Evolutionary conservation across 2,113 vertebrate species (phyloP).

Genomic region (Myrmecobius fasciatus): DNA sequence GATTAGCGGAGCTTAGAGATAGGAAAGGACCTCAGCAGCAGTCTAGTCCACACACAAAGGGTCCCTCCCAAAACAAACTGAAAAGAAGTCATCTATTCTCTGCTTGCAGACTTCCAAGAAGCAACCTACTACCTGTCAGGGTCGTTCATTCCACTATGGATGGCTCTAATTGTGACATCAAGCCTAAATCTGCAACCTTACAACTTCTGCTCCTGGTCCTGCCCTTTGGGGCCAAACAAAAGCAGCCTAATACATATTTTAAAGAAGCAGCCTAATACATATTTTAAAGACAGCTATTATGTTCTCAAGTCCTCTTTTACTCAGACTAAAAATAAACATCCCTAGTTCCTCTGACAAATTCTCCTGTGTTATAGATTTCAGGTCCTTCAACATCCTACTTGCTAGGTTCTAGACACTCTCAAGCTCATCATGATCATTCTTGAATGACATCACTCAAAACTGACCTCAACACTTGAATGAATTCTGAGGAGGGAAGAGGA

Average conservation of each 20-base stretch:
- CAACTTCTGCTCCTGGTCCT: not conserved
- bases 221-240: not conserved
- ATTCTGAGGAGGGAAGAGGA: not conserved
- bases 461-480: not conserved
- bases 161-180: not conserved
- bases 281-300: not conserved
- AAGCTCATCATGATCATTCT: not conserved
- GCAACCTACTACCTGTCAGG: not conserved
- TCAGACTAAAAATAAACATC: too few relatives aligned
- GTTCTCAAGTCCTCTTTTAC: not conserved
- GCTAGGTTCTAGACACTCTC: not conserved
- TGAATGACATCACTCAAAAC: not conserved
- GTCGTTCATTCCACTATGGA: not conserved
- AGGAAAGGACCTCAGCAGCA: not conserved
- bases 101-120: not conserved
- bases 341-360: not conserved
- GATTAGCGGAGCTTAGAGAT: not conserved
- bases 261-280: not conserved
- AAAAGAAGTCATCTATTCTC: not conserved
- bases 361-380: not conserved
- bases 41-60: not conserved
- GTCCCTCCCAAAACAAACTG: not conserved
- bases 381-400: not conserved
- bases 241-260: not conserved
- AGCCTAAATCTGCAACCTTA: not conserved